Conservation (phyloP, 2,888 invertebrate species). For the Agelastica alni region DNA sequence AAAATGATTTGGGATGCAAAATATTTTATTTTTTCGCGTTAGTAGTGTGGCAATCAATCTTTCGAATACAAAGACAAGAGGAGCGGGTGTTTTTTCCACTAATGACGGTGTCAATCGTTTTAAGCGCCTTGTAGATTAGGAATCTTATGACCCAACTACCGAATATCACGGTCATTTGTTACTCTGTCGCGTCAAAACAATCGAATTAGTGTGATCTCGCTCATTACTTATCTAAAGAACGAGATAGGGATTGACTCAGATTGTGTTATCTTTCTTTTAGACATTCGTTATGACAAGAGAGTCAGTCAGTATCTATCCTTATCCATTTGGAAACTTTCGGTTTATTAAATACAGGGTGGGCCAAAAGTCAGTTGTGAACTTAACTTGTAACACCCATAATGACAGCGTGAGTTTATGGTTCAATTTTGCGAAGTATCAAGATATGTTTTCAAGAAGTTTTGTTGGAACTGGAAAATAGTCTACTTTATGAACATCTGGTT, state of each 20-base stretch:
- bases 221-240: slow-evolving; percentile 23
- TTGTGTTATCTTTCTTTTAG: slow-evolving; percentile 11
- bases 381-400: too few species aligned
- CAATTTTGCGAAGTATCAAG: too few species aligned
- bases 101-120: slow-evolving; percentile 48
- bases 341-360: too few species aligned
- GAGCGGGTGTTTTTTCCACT: slow-evolving; percentile 49
- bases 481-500: too few species aligned
- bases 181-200: slow-evolving; percentile 33
- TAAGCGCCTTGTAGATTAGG: slow-evolving; percentile 41
- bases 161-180: slow-evolving; percentile 30
- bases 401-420: too few species aligned
- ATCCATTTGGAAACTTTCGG: too few species aligned
- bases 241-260: slow-evolving; percentile 11
- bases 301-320: too few species aligned
- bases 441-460: too few species aligned
- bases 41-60: slow-evolving; percentile 35
- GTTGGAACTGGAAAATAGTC: too few species aligned
- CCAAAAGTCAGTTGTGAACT: too few species aligned
- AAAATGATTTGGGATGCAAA: too few species aligned
- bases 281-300: slow-evolving; percentile 21
- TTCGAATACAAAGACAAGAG: slow-evolving; percentile 36
- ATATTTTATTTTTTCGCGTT: slow-evolving; percentile 28
- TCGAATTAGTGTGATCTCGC: slow-evolving; percentile 28
- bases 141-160: slow-evolving; percentile 31